Base-by-base conservation (phyloP, 2,888 invertebrate genomes). In the Caprella mutica region DNA sequence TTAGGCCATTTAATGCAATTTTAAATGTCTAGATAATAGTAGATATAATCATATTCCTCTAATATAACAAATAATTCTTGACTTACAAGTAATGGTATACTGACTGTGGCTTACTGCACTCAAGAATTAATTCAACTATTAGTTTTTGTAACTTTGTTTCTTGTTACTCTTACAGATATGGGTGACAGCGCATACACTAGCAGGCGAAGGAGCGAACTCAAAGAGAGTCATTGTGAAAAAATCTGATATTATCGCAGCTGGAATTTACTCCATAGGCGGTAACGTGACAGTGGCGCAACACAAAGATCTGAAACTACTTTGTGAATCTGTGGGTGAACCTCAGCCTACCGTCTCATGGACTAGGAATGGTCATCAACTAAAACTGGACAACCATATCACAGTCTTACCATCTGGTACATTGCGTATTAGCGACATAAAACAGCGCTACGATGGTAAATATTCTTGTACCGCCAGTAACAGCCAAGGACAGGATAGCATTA, bases 251-350 rank as follows among this genome's bases (percentile, higher is more conserved):
- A n/a, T 59, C 6, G 52, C 39, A 5, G 59, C 52, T 6, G 59
- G 59, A 2, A 48, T 59, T 33, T 59, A 55, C 55, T 33, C 59
- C 29, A 55, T 59, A 33, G 59, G 59, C 8, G 59, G 55, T 5
- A 55, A 59, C 35, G 43, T 59, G 40, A 55, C 59, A 5, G 59
- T 55, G 26, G 59, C 55, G 26, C 56, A 55, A 55, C 52, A 52
- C 23, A 46, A 55, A 33, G 59, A 59, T 40, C 27, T 59, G 12
- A 59, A 52, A n/a, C 27, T 59, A 8, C 55, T 55, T 12, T 59
- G 59, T 17, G 59, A 55, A 3, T 39, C 55, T 1, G 59, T 59
- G 27, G 59, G 59, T 4, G 52, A 52, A 14, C 59, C 59, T 5
- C 52, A 59, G 23, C 59, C 59, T 17, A 26, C 42, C 30, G 26